phyloP scores from a whole-genome alignment of 2,888 invertebrate species.

The Eugnorisma glareosa region DNA sequence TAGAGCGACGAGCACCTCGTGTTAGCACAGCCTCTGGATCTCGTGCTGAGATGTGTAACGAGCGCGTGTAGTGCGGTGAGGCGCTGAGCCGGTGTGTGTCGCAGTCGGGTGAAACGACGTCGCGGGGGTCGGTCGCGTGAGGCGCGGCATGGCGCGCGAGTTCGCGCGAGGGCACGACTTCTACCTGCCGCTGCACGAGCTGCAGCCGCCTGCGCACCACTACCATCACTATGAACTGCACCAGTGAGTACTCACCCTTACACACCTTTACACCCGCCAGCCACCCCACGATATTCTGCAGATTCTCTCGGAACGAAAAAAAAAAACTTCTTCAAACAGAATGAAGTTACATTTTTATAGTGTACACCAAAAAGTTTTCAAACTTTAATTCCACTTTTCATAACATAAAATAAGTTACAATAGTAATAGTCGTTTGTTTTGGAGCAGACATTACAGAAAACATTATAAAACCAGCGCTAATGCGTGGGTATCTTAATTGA shows the following conservation, averaged over 20 bases:
- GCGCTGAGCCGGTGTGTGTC: constrained; percentile 11
- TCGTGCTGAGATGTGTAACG: constrained; percentile 38
- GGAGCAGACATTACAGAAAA: neutral
- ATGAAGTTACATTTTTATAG: neutral
- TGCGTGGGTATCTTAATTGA: constrained; percentile 32
- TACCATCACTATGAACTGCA: constrained; percentile 73
- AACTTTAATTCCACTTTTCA: neutral
- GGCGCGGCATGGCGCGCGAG: constrained; percentile 77
- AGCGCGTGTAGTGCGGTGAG: constrained; percentile 17
- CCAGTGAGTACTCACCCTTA: constrained; percentile 73
- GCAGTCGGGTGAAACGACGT: constrained; percentile 26
- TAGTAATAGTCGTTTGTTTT: neutral
- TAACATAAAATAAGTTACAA: neutral
- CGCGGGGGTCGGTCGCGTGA: constrained; percentile 40
- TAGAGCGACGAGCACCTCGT: neutral
- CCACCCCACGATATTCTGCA: too few species aligned
- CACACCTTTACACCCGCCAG: neutral
- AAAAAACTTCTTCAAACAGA: neutral
- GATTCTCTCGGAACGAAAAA: neutral
- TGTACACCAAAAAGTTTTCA: neutral
- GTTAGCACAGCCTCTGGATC: constrained; percentile 19
- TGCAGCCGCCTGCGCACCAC: constrained; percentile 72
- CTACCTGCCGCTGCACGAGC: constrained; percentile 77
- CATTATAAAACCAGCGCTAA: neutral
- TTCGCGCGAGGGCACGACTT: constrained; percentile 77